A percentile compares a stretch with the other conserved stretches of the same genome.
phyloP scores from a whole-genome alignment of 2,888 invertebrate genomes.

The Endomychus coccineus region DNA sequence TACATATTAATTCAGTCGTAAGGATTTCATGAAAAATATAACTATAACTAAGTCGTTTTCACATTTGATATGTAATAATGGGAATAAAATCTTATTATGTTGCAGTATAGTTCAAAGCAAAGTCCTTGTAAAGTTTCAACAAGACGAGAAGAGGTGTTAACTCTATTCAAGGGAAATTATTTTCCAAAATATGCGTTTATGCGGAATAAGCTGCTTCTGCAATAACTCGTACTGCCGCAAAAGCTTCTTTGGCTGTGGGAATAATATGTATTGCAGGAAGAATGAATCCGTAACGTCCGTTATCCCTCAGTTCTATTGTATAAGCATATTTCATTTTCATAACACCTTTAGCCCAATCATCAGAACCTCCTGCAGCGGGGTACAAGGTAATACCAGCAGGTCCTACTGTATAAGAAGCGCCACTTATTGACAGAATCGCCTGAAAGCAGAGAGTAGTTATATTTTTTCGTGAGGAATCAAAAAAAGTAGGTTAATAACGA shows the following conservation, averaged over 20 bases:
- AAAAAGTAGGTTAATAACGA: too few relatives aligned
- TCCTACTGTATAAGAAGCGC: slow-evolving; percentile 65
- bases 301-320: slow-evolving; percentile 83
- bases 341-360: slow-evolving; percentile 86
- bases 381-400: slow-evolving; percentile 71
- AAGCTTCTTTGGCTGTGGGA: slow-evolving; percentile 66
- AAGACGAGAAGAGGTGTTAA: too few relatives aligned
- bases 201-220: slow-evolving; percentile 4
- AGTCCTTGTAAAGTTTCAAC: too few relatives aligned
- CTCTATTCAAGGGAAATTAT: too few relatives aligned
- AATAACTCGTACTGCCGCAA: slow-evolving; percentile 57
- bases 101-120: too few relatives aligned
- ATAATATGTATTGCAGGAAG: slow-evolving; percentile 71
- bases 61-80: too few relatives aligned
- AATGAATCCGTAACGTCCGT: slow-evolving; percentile 78
- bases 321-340: slow-evolving; percentile 79
- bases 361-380: slow-evolving; percentile 74
- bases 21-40: too few relatives aligned
- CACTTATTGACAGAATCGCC: slow-evolving; percentile 55
- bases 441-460: slow-evolving; percentile 33
- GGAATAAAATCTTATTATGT: too few relatives aligned
- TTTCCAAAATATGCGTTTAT: too few relatives aligned
- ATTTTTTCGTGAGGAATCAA: too few relatives aligned
- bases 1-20: too few relatives aligned
- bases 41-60: too few relatives aligned